Conservation (phyloP, 2,113 vertebrate species). For the Petrocephalus zakoni region DNA sequence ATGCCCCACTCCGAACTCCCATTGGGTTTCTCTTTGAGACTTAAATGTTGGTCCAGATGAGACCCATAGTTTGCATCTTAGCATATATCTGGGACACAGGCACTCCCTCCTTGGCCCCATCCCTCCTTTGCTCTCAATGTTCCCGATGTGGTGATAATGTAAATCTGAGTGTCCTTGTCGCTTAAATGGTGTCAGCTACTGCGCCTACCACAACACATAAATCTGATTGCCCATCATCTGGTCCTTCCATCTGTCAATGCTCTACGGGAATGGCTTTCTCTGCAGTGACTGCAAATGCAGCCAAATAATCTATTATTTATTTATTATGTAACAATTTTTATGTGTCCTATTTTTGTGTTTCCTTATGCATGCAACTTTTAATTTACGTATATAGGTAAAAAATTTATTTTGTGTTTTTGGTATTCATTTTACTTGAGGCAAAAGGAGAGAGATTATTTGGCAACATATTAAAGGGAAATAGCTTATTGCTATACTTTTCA, state of each 20-base stretch:
- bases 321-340: conserved; percentile 55
- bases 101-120: not conserved
- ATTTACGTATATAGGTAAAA: not conserved
- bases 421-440: not conserved
- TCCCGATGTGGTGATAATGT: conserved; percentile 43
- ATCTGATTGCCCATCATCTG: conserved; percentile 64
- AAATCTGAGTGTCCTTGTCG: conserved; percentile 50
- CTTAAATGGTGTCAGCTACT: conserved; percentile 56
- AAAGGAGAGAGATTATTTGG: not conserved
- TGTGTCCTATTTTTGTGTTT: conserved; percentile 10
- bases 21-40: not conserved
- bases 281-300: conserved; percentile 29
- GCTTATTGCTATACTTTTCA: conserved; percentile 1
- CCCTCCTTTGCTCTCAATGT: conserved; percentile 2
- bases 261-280: not conserved
- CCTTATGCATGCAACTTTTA: conserved; percentile 27
- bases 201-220: conserved; percentile 56
- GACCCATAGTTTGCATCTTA: not conserved
- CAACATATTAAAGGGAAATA: not conserved
- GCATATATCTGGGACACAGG: not conserved
- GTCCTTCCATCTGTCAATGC: conserved; percentile 58
- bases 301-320: conserved; percentile 61
- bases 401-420: not conserved
- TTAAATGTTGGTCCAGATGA: not conserved
- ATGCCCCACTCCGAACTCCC: not conserved